Evolutionary conservation across 2,888 invertebrate genomes (phyloP), one percentile per base, ranked within the genome.

Genomic region (Panzeria rudis): DNA sequence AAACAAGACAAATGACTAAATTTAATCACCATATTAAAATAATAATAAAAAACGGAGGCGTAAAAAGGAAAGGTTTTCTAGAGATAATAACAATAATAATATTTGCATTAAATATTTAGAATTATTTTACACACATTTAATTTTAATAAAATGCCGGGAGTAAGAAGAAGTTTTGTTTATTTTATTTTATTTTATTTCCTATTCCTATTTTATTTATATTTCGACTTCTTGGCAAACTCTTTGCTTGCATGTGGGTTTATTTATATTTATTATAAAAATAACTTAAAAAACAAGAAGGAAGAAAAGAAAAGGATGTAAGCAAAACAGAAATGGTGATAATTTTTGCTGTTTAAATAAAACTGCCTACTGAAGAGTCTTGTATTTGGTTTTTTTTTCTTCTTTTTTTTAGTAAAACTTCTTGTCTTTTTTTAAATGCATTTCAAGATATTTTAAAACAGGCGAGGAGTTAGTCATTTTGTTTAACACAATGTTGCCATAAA

Each of bases 1-100:
- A 50, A 85, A 78, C 68, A 69, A 62, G 82, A 82, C 85, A 85
- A 85, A 85, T 85, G 85, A 85, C 73, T 78, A 73, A 81, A 82
- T 75, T 77, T 75, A 82, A 85, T 78, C 78, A 78, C 73, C 78
- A 78, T 81, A 69, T 76, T 73, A 72, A 54, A 83, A 76, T 35
- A 81, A 78, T 81, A 69, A 73, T 69, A 72, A 54, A 83, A 76
- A 47, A 81, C 54, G 25, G 25, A 76, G 66, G 56, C 47, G 47
- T 56, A 66, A 56, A 62, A 66, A 17, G 62, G 38, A 68, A 66
- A 66, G 44, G 32, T 56, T 66, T 66, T 20, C 5, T 4, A 13
- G 7, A 15, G 44, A 64, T 76, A 47, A 66, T 64, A 25, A 54
- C 41, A 64, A 6, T 64, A 38, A 64, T 64, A 75, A 7, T 32